These are phyloP conservation scores for Scaptomyza parva DNA, from an alignment of 2,888 invertebrate genomes.

Conservation along the genomic window DNA sequence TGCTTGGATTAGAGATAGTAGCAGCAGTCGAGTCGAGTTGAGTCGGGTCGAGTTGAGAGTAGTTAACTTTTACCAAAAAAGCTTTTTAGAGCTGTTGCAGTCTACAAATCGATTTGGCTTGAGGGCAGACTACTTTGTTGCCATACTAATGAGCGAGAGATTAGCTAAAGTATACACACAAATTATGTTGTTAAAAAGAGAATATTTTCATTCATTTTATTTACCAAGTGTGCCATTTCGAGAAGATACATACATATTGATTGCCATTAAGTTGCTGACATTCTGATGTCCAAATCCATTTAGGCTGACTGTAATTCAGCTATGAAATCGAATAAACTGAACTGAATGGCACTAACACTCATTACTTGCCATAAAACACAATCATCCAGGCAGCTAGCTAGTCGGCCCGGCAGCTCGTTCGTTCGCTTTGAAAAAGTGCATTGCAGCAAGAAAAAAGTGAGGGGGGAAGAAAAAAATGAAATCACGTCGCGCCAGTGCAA, in stretches of 20 bases:
- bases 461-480: slow-evolving; percentile 62
- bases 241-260: slow-evolving; percentile 5
- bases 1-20: slow-evolving; percentile 71
- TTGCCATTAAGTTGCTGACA: slow-evolving; percentile 3
- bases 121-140: background rate
- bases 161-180: background rate
- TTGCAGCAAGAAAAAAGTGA: slow-evolving; percentile 19
- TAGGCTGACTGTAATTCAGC: slow-evolving; percentile 25
- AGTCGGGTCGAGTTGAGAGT: slow-evolving; percentile 45
- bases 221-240: slow-evolving; percentile 24
- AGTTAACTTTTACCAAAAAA: slow-evolving; percentile 35
- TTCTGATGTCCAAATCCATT: slow-evolving; percentile 32
- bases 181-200: slow-evolving; percentile 1
- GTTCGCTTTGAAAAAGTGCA: slow-evolving; percentile 32
- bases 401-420: background rate
- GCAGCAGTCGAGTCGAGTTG: slow-evolving; percentile 3
- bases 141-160: background rate
- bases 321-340: slow-evolving; percentile 52
- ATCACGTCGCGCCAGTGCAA: slow-evolving; percentile 83
- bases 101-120: slow-evolving; percentile 51
- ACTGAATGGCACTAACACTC: slow-evolving; percentile 57
- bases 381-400: slow-evolving; percentile 25
- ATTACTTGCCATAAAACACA: slow-evolving; percentile 77
- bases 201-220: slow-evolving; percentile 1
- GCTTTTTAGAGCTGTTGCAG: slow-evolving; percentile 58